Base-by-base conservation (phyloP, 2,113 vertebrate genomes). In the Ictidomys tridecemlineatus region DNA sequence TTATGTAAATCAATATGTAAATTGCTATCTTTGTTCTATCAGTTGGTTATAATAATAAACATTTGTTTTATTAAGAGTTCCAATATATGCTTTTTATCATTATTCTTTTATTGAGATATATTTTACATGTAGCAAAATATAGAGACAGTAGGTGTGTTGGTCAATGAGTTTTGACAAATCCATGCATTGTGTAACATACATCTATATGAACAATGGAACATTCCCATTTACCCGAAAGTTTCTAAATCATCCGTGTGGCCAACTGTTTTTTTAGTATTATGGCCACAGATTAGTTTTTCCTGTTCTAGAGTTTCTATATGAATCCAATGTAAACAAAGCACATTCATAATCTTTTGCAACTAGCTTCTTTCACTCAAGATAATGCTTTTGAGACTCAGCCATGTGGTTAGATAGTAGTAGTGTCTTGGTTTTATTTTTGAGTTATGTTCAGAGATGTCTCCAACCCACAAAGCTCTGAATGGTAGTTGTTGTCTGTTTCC, bases 391-490 rank as follows among this genome's bases (percentile, higher is more conserved):
- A 70, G 34, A 70, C 48, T 93, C 37, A 94, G 4, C 61, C 5
- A 32, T 48, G 74, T 45, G 34, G 0, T 74, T 82, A 82, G 22
- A 53, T 70, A 45, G 2, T 42, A 45, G 32, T 45, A 32, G 3
- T 78, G 70, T 63, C 10, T 87, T 91, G 26, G 48, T 93, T 86
- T 93, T 61, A 89, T 67, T 73, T 94, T 80, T 78, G 45, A 51
- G 13, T 58, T 88, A 10, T 45, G 51, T 78, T 97, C 45, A 84
- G 70, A n/a, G 63, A 91, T 86, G 3, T 93, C 14, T 30, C 39
- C 53, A 82, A 61, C 30, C 45, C 77, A 26, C 4, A 89, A 42
- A n/a, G 30, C 39, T 61, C 30, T 37, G 10, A 70, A 56, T 30
- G 45, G 34, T 69, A 85, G 22, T 13, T 3, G 14, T 88, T 48